phyloP scores from a whole-genome alignment of 2,113 vertebrate species.

The Poeciliopsis turrubarensis region DNA sequence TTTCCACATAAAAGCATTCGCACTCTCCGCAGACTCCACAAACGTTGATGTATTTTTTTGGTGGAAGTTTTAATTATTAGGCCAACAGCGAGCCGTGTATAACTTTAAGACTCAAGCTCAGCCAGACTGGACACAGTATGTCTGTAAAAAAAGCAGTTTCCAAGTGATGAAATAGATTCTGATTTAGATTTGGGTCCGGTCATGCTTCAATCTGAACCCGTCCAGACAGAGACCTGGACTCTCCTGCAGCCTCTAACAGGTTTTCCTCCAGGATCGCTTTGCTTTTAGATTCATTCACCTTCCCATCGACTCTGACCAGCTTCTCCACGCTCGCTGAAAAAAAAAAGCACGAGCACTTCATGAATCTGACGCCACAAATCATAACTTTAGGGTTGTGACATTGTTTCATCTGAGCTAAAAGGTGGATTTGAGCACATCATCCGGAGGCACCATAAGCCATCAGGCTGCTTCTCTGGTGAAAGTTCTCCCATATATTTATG shows the following conservation, averaged over 20 bases:
- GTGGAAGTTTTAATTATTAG: not conserved
- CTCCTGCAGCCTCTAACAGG: not conserved
- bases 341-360: no score
- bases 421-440: not conserved
- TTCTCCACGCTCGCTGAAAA: no score
- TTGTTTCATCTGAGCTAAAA: not conserved
- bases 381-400: not conserved
- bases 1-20: not conserved
- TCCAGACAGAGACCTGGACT: not conserved
- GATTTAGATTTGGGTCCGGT: not conserved
- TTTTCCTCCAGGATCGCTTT: not conserved
- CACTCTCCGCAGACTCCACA: not conserved
- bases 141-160: not conserved
- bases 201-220: not conserved
- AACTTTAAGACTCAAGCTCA: not conserved
- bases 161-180: not conserved
- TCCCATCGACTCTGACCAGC: no score
- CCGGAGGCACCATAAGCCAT: not conserved
- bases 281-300: no score
- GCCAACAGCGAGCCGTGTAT: no score
- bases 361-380: not conserved
- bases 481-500: not conserved
- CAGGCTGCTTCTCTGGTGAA: not conserved
- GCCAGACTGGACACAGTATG: not conserved
- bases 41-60: not conserved